Percentiles rank a stretch among this genome's conserved stretches.
Evolutionary conservation across 2,888 invertebrate genomes (phyloP).

Genomic region (Ophion slaviceki): DNA sequence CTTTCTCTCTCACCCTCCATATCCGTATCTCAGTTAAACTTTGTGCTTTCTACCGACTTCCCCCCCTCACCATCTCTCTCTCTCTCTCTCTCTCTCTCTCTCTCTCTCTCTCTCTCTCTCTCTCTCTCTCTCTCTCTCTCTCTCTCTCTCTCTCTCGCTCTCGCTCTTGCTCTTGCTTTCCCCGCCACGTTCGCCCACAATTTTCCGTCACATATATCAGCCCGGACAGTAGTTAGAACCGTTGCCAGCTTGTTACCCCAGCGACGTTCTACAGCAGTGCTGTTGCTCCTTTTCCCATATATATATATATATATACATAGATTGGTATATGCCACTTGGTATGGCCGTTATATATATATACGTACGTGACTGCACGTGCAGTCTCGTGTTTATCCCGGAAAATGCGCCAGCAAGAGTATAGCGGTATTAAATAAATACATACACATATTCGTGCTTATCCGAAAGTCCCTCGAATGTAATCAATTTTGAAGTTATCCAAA

Average conservation of each 20-base stretch:
- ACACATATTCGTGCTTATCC: constrained; percentile 54
- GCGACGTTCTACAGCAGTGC: constrained; percentile 59
- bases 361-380: constrained; percentile 67
- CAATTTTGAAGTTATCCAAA: constrained; percentile 57
- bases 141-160: constrained; percentile 45
- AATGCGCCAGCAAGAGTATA: constrained; percentile 61
- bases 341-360: constrained; percentile 36
- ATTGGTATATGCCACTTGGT: constrained; percentile 34
- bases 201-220: constrained; percentile 83
- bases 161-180: constrained; percentile 56
- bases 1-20: constrained; percentile 55
- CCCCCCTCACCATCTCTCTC: background rate
- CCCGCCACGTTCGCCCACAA: constrained; percentile 78
- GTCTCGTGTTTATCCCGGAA: constrained; percentile 68
- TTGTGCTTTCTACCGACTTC: constrained; percentile 51
- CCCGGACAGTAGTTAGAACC: constrained; percentile 82
- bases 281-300: constrained; percentile 54
- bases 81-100: constrained; percentile 40
- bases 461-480: constrained; percentile 53
- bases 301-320: constrained; percentile 10
- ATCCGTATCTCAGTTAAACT: constrained; percentile 52
- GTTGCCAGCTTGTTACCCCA: constrained; percentile 83
- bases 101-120: constrained; percentile 11
- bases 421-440: constrained; percentile 42
- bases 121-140: constrained; percentile 29